These are phyloP conservation scores for Paramormyrops hopkinsi DNA, from an alignment of 2,797 vertebrate genomes.

Conservation along the genomic window DNA sequence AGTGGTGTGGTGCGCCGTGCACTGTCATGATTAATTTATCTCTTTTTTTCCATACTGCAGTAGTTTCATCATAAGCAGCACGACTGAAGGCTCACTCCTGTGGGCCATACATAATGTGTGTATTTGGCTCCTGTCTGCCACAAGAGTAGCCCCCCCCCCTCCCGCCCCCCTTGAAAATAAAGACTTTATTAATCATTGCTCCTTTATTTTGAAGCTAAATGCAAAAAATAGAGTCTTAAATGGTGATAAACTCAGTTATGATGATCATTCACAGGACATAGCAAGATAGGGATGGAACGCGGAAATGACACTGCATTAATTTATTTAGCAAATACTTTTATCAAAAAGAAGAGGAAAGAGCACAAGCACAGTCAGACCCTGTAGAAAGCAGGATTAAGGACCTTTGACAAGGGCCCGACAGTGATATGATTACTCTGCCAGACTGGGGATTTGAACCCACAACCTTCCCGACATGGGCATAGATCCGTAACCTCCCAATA, in stretches of 20 bases:
- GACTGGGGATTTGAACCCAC: background rate
- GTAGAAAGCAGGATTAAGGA: background rate
- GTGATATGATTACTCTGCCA: background rate
- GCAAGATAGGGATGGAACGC: background rate
- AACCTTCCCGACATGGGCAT: background rate
- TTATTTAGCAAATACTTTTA: background rate
- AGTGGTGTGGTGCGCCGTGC: slow-evolving; percentile 59
- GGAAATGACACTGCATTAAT: background rate
- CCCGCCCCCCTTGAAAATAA: background rate
- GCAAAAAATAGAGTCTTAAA: background rate
- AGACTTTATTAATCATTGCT: background rate
- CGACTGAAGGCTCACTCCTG: background rate
- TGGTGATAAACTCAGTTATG: background rate
- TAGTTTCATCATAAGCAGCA: slow-evolving; percentile 2
- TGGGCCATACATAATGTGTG: background rate
- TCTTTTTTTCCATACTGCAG: slow-evolving; percentile 49
- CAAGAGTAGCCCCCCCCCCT: background rate
- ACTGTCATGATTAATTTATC: slow-evolving; percentile 62
- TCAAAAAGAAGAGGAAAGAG: background rate
- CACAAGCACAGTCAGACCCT: background rate
- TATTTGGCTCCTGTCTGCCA: background rate
- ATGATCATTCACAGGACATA: background rate
- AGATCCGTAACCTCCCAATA: background rate
- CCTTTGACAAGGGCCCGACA: background rate
- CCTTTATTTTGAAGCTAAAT: background rate